A percentile compares a stretch with the other conserved stretches of the same genome.
phyloP scores from a whole-genome alignment of 2,113 vertebrate species.

The Megalops atlanticus region DNA sequence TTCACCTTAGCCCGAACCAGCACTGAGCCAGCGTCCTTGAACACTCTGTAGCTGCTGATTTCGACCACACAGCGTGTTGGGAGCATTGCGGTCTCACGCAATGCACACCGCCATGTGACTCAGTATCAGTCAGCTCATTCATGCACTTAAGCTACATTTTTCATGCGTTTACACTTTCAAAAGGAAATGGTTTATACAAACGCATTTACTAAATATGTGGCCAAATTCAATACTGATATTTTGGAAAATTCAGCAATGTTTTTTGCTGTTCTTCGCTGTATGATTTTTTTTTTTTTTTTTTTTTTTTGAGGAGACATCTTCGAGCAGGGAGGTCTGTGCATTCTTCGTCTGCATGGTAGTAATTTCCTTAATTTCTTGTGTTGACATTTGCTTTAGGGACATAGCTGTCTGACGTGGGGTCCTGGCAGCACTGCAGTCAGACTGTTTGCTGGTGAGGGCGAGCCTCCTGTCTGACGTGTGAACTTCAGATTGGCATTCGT shows the following conservation, averaged over 20 bases:
- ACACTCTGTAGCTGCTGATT: slow-evolving; percentile 8
- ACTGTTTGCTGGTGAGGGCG: slow-evolving; percentile 19
- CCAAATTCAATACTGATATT: not conserved
- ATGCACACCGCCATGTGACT: not conserved
- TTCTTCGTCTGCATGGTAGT: slow-evolving; percentile 45
- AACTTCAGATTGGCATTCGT: slow-evolving; percentile 30
- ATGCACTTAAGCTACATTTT: not conserved
- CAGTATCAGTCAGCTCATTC: not conserved
- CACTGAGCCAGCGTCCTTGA: not conserved
- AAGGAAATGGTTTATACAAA: not conserved
- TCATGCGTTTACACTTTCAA: not conserved
- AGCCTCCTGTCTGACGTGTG: slow-evolving; percentile 27
- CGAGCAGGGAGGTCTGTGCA: slow-evolving; percentile 49
- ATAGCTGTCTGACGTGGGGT: slow-evolving; percentile 31
- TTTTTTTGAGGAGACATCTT: slow-evolving; percentile 11
- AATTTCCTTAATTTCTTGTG: slow-evolving; percentile 45
- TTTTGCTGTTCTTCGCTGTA: not conserved
- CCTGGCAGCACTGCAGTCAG: slow-evolving; percentile 25
- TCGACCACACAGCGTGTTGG: slow-evolving; percentile 11
- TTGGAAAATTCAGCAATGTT: not conserved
- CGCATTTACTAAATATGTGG: slow-evolving; percentile 9
- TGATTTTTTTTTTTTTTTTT: slow-evolving; percentile 31
- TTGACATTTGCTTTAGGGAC: slow-evolving; percentile 42
- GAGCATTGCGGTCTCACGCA: not conserved
- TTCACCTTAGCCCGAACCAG: not conserved